A percentile compares a stretch with the other conserved stretches of the same genome.
Evolutionary conservation across 2,888 invertebrate genomes (phyloP).

Genomic region (Zygaena filipendulae): DNA sequence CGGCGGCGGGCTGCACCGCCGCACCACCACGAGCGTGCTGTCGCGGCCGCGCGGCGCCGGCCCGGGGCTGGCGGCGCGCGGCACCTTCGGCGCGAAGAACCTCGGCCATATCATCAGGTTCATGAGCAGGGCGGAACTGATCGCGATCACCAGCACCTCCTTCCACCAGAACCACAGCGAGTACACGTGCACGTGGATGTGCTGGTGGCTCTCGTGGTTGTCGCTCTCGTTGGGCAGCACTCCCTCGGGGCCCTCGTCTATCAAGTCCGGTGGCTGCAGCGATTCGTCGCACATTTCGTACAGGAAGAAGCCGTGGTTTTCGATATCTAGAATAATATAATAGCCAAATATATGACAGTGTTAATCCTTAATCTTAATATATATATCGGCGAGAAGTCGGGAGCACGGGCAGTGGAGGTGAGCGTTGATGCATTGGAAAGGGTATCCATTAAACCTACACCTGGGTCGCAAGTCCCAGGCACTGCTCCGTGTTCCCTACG

Average conservation of each 20-base stretch:
- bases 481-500: too few species aligned
- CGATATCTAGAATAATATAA: too few species aligned
- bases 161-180: conserved; percentile 86
- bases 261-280: conserved; percentile 39
- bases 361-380: too few species aligned
- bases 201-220: conserved; percentile 66
- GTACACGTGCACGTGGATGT: conserved; percentile 76
- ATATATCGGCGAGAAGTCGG: too few species aligned
- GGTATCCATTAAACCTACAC: too few species aligned
- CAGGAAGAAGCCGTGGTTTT: conserved; percentile 80
- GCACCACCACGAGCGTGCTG: conserved; percentile 37
- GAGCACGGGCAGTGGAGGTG: too few species aligned
- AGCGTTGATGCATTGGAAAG: too few species aligned
- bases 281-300: conserved; percentile 67
- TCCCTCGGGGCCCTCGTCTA: conserved; percentile 25
- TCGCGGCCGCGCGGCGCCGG: conserved; percentile 40
- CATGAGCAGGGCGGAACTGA: conserved; percentile 76
- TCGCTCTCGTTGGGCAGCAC: conserved; percentile 34
- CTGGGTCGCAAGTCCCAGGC: too few species aligned
- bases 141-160: conserved; percentile 80
- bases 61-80: conserved; percentile 19
- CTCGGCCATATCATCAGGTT: conserved; percentile 74
- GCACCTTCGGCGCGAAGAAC: conserved; percentile 40
- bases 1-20: conserved; percentile 33
- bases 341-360: too few species aligned